A percentile compares a stretch with the other conserved stretches of the same genome.
phyloP scores from a whole-genome alignment of 2,888 invertebrate species.

The Chromoteleia sp. region DNA sequence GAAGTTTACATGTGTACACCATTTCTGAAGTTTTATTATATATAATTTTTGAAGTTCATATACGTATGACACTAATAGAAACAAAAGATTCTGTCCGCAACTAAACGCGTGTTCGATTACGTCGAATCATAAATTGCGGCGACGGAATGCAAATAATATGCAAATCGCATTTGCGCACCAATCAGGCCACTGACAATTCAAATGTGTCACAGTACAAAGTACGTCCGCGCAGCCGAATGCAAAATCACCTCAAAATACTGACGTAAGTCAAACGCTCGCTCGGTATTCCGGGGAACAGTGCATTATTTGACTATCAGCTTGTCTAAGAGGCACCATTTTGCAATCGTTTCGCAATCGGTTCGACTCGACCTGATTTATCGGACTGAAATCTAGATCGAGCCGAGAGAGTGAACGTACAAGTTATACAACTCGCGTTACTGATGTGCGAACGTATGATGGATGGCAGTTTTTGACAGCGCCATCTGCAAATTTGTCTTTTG shows the following conservation, averaged over 20 bases:
- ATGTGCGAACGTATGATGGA: slow-evolving; percentile 60
- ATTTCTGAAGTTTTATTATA: too few species aligned
- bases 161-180: slow-evolving; percentile 52
- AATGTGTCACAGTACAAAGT: slow-evolving; percentile 64
- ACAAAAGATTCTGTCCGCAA: too few species aligned
- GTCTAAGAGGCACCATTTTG: slow-evolving; percentile 70
- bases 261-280: slow-evolving; percentile 47
- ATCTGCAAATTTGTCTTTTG: too few species aligned
- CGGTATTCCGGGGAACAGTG: slow-evolving; percentile 61
- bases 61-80: too few species aligned
- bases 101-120: background rate
- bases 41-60: too few species aligned
- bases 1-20: too few species aligned
- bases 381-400: slow-evolving; percentile 69
- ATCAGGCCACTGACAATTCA: slow-evolving; percentile 56
- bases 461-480: slow-evolving; percentile 37
- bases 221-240: slow-evolving; percentile 42
- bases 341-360: slow-evolving; percentile 70
- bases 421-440: slow-evolving; percentile 61
- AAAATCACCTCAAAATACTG: slow-evolving; percentile 60
- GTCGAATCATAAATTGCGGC: slow-evolving; percentile 46
- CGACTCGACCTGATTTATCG: slow-evolving; percentile 70
- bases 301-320: slow-evolving; percentile 70
- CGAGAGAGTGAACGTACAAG: slow-evolving; percentile 68
- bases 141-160: slow-evolving; percentile 63